phyloP scores from a whole-genome alignment of 2,888 invertebrate genomes.

The Iphiclides podalirius region DNA sequence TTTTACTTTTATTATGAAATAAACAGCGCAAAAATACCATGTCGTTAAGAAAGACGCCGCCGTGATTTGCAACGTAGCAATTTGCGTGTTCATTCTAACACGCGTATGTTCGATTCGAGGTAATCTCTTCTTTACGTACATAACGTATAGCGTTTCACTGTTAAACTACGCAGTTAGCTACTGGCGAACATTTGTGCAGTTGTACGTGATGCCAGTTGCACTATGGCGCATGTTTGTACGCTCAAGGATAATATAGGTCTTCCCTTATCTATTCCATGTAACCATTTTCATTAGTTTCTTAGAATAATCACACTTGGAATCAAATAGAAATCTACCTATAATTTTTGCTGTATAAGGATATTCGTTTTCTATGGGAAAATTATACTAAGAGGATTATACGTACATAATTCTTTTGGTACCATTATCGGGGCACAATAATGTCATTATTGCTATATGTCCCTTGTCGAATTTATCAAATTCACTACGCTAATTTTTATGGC shows the following conservation, averaged over 20 bases:
- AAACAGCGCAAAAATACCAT: too few species aligned
- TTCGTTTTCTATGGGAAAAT: too few species aligned
- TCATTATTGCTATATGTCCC: background rate
- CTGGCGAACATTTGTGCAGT: constrained; percentile 37
- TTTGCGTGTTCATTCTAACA: constrained; percentile 15
- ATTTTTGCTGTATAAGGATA: too few species aligned
- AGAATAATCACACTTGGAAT: too few species aligned
- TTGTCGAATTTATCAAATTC: background rate
- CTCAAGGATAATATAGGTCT: background rate
- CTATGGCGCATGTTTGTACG: background rate
- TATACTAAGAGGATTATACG: background rate
- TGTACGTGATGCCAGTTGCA: constrained; percentile 29
- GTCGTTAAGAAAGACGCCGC: too few species aligned
- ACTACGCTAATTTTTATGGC: constrained; percentile 4
- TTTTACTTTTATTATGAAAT: too few species aligned
- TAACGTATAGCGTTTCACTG: constrained; percentile 46
- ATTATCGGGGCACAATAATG: background rate
- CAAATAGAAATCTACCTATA: too few species aligned
- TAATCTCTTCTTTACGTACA: constrained; percentile 36
- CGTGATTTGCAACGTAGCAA: background rate
- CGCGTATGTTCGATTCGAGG: constrained; percentile 12
- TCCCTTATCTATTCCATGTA: too few species aligned
- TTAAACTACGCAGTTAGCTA: constrained; percentile 63
- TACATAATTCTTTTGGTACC: constrained; percentile 15
- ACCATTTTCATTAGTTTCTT: too few species aligned